A percentile compares a stretch with the other conserved stretches of the same genome.
These are phyloP conservation scores for Nysson spinosus DNA, from an alignment of 2,888 invertebrate species.

Conservation along the genomic window DNA sequence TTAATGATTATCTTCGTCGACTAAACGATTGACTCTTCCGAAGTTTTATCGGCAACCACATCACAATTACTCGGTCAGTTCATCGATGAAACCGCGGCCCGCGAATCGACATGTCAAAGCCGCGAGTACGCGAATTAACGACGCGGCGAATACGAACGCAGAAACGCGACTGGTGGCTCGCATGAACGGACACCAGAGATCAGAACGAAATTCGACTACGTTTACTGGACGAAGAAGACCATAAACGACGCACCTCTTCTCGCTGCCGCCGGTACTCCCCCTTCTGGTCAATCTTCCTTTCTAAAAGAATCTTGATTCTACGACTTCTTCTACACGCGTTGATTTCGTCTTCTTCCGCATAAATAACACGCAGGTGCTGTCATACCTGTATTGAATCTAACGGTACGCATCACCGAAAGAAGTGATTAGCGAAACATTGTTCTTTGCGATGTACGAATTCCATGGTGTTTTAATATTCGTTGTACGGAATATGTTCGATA, in stretches of 20 bases:
- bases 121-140: conserved; percentile 5
- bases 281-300: conserved; percentile 18
- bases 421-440: too few species aligned
- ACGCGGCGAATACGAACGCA: conserved; percentile 35
- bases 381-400: too few species aligned
- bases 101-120: conserved; percentile 2
- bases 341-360: not conserved
- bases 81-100: not conserved
- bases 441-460: too few species aligned
- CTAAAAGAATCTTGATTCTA: not conserved
- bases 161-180: conserved; percentile 39
- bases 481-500: too few species aligned
- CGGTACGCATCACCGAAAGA: too few species aligned
- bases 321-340: not conserved
- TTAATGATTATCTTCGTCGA: too few species aligned
- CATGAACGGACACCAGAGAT: conserved; percentile 21
- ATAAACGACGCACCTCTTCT: conserved; percentile 28
- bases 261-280: conserved; percentile 7
- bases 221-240: conserved; percentile 20
- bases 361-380: not conserved
- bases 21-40: too few species aligned
- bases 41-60: too few species aligned
- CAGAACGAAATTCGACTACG: conserved; percentile 38
- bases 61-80: not conserved
- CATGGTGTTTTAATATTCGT: too few species aligned